Evolutionary conservation across 2,797 vertebrate species (phyloP).

Genomic region (Pampus argenteus): DNA sequence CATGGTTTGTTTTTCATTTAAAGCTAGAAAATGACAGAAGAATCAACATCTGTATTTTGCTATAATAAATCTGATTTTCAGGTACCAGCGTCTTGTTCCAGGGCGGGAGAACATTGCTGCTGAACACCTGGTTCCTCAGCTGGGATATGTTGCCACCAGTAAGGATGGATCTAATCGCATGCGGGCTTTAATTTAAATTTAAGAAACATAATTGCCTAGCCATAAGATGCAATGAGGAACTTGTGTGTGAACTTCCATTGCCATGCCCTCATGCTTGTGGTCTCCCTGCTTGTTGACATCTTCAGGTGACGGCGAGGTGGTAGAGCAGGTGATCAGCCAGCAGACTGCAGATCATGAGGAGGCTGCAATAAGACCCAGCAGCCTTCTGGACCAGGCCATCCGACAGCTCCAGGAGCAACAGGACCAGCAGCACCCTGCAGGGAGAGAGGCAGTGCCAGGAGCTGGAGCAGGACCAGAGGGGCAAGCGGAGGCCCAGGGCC

Average conservation of each 20-base stretch:
- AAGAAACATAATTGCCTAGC: not conserved
- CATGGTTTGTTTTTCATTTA: constrained; percentile 6
- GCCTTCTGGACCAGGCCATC: constrained; percentile 91
- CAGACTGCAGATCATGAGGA: constrained; percentile 91
- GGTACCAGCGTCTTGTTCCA: constrained; percentile 94
- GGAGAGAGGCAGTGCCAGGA: constrained; percentile 57
- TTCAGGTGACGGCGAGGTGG: constrained; percentile 95
- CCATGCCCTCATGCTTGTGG: not conserved
- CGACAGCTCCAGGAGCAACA: constrained; percentile 90
- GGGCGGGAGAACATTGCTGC: constrained; percentile 95
- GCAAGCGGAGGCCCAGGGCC: constrained; percentile 68
- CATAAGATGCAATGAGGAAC: not conserved
- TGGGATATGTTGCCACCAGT: constrained; percentile 98
- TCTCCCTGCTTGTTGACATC: constrained; percentile 4
- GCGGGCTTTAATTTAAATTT: not conserved
- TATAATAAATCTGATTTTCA: constrained; percentile 63
- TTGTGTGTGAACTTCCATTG: not conserved
- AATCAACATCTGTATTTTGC: not conserved
- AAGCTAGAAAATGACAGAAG: not conserved
- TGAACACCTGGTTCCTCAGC: constrained; percentile 95
- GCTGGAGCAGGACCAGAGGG: constrained; percentile 57
- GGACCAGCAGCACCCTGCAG: constrained; percentile 79
- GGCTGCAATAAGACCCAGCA: constrained; percentile 80
- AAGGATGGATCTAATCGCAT: constrained; percentile 65
- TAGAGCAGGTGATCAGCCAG: constrained; percentile 98